phyloP scores from a whole-genome alignment of 2,888 invertebrate species.

The Muscina levida region DNA sequence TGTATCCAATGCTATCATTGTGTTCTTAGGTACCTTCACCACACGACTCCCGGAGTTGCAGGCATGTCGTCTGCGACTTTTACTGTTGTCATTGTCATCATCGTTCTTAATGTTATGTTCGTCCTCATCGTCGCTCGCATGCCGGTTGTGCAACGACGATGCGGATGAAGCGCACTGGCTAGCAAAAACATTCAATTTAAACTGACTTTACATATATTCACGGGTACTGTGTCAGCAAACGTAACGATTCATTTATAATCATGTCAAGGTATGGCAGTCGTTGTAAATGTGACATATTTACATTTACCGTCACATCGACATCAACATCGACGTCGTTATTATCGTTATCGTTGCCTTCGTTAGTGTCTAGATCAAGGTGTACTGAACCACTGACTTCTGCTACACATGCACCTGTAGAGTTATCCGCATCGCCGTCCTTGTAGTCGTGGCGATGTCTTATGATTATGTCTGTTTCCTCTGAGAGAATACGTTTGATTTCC shows the following conservation, averaged over 20 bases:
- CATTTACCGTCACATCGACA: constrained; percentile 22
- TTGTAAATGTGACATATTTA: no score
- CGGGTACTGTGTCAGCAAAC: constrained; percentile 76
- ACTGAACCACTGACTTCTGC: no score
- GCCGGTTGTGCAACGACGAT: background rate
- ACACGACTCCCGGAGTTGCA: constrained; percentile 12
- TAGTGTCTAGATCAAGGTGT: no score
- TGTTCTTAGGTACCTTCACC: constrained; percentile 74
- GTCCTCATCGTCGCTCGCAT: background rate
- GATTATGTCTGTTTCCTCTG: constrained; percentile 53
- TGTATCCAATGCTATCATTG: constrained; percentile 75
- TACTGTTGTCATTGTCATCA: background rate
- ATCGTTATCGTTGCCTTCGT: background rate
- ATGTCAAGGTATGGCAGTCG: no score
- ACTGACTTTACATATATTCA: constrained; percentile 76
- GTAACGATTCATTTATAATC: constrained; percentile 76
- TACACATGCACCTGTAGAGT: no score
- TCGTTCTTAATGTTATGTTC: background rate
- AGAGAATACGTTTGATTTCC: constrained; percentile 73
- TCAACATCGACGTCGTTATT: no score
- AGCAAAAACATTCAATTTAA: constrained; percentile 68
- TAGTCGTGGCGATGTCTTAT: no score
- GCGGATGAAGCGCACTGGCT: no score
- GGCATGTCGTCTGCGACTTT: background rate
- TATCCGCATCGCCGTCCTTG: background rate